Conservation (phyloP, 2,888 invertebrate species). For the Reticulitermes lucifugus region DNA sequence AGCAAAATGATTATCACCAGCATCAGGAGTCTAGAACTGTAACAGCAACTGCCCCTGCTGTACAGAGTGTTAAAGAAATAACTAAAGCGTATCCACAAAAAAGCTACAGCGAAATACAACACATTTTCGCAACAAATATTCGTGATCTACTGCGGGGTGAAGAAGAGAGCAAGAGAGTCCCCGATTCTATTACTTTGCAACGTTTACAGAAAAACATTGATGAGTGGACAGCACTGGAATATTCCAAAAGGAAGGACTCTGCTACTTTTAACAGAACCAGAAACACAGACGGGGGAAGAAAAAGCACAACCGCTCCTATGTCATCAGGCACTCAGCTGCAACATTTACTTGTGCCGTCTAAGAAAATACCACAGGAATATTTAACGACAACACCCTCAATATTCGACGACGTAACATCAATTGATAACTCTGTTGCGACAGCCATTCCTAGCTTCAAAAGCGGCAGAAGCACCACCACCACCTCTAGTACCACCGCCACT, state of each 20-base stretch:
- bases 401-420: constrained; percentile 45
- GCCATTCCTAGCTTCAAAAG: constrained; percentile 19
- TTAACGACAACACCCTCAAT: constrained; percentile 70
- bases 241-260: constrained; percentile 67
- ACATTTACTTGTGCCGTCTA: constrained; percentile 69
- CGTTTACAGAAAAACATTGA: constrained; percentile 86
- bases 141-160: constrained; percentile 66
- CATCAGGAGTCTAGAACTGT: constrained; percentile 60
- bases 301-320: constrained; percentile 25
- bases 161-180: constrained; percentile 57
- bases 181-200: constrained; percentile 75
- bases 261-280: constrained; percentile 55
- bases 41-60: constrained; percentile 64
- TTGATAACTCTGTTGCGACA: constrained; percentile 39
- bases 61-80: constrained; percentile 25
- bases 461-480: neutral
- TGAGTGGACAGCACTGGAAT: constrained; percentile 85
- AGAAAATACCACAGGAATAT: constrained; percentile 83
- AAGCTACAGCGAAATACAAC: constrained; percentile 53
- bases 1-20: constrained; percentile 52
- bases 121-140: constrained; percentile 64
- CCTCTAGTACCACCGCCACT: too few species aligned
- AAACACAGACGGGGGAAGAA: constrained; percentile 21
- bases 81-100: constrained; percentile 13
- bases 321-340: constrained; percentile 27